Evolutionary conservation across 2,888 invertebrate genomes (phyloP).

Genomic region (Acanthosepion lycidas): DNA sequence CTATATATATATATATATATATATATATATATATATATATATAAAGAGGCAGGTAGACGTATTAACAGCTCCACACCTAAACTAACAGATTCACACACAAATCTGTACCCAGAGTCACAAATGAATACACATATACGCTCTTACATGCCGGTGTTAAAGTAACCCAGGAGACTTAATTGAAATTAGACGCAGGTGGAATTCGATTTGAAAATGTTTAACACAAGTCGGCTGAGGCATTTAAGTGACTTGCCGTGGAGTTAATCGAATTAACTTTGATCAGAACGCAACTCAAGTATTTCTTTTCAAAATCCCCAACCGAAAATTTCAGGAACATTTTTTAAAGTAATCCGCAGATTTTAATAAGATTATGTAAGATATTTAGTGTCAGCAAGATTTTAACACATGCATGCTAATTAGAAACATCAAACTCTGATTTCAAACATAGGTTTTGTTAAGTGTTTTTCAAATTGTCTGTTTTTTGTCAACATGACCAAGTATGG

Average conservation of each 20-base stretch:
- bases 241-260: background rate
- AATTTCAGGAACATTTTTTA: background rate
- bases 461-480: no score
- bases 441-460: background rate
- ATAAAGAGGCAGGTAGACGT: no score
- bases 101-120: no score
- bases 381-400: background rate
- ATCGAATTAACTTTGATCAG: conserved; percentile 4
- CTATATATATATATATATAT: background rate
- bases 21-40: background rate
- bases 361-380: background rate
- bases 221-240: background rate
- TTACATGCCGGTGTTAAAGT: background rate
- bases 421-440: background rate
- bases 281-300: background rate
- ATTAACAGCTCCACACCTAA: background rate
- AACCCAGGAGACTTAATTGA: conserved; percentile 18
- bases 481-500: no score
- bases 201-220: background rate
- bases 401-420: background rate
- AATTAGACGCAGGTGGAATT: conserved; percentile 33
- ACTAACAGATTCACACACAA: no score
- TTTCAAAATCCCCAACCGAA: background rate
- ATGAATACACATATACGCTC: no score
- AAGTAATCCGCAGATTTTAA: background rate